phyloP scores from a whole-genome alignment of 1,140 invertebrate genomes.

The Zaprionus lachaisei region DNA sequence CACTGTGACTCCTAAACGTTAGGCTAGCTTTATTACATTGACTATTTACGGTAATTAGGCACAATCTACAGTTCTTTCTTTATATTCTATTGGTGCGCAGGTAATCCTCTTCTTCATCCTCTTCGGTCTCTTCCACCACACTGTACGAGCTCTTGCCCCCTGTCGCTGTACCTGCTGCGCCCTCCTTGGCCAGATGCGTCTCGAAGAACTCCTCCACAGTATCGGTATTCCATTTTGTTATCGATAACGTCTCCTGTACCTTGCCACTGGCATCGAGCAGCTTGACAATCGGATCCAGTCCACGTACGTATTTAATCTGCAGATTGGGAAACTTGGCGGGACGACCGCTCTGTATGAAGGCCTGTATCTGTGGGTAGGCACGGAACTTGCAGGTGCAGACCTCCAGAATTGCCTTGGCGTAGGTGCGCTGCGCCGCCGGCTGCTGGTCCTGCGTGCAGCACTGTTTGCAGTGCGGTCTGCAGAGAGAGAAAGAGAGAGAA shows the following conservation, averaged over 20 bases:
- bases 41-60: constrained; percentile 20
- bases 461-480: constrained; percentile 90
- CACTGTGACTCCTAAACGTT: constrained; percentile 29
- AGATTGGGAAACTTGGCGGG: constrained; percentile 95
- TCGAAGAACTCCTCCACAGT: constrained; percentile 97
- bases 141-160: constrained; percentile 69
- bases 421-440: constrained; percentile 88
- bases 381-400: constrained; percentile 98
- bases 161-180: neutral
- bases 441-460: constrained; percentile 90
- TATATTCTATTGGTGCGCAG: constrained; percentile 73
- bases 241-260: constrained; percentile 94
- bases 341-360: constrained; percentile 95
- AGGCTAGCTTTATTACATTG: constrained; percentile 53
- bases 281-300: constrained; percentile 96
- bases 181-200: constrained; percentile 89
- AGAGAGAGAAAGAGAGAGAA: constrained; percentile 14
- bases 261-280: constrained; percentile 93
- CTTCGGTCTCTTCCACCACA: constrained; percentile 71
- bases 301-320: constrained; percentile 94
- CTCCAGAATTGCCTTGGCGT: constrained; percentile 94
- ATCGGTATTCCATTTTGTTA: constrained; percentile 99
- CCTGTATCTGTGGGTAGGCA: constrained; percentile 97
- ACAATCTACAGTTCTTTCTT: constrained; percentile 24
- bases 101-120: constrained; percentile 70